A percentile compares a stretch with the other conserved stretches of the same genome.
Conservation (phyloP, 2,113 vertebrate species). For the Sardina pilchardus region DNA sequence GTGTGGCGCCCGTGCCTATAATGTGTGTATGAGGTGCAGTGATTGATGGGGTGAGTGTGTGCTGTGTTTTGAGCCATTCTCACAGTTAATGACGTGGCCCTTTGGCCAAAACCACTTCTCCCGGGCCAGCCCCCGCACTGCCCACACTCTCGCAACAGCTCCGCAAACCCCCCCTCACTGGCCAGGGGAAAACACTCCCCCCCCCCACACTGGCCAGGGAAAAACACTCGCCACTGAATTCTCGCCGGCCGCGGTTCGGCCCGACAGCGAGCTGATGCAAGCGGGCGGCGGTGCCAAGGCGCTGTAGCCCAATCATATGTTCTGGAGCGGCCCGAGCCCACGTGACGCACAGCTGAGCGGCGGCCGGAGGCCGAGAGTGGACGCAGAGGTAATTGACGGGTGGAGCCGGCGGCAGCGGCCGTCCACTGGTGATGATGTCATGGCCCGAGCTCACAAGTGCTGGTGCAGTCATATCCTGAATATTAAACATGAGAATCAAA, state of each 20-base stretch:
- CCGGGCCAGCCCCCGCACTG: not conserved
- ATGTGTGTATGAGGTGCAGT: slow-evolving; percentile 12
- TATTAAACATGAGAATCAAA: not conserved
- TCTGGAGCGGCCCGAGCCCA: not conserved
- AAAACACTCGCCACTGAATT: not conserved
- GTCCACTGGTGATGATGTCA: not conserved
- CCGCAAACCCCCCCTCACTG: not conserved
- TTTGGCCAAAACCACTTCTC: not conserved
- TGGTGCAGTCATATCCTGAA: not conserved
- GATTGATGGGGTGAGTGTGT: not conserved
- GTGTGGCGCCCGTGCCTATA: slow-evolving; percentile 5
- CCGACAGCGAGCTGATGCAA: not conserved
- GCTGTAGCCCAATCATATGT: not conserved
- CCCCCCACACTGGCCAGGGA: no score
- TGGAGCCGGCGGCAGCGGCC: not conserved
- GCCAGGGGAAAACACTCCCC: not conserved
- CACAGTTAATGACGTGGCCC: not conserved
- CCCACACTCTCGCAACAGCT: not conserved
- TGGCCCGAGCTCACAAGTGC: not conserved
- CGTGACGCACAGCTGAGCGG: not conserved
- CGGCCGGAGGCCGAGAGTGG: not conserved
- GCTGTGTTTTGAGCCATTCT: not conserved
- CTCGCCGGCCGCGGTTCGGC: not conserved
- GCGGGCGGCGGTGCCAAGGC: not conserved
- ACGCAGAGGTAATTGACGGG: not conserved